These are phyloP conservation scores for Papilio machaon DNA, from an alignment of 1,140 invertebrate genomes.

Conservation along the genomic window DNA sequence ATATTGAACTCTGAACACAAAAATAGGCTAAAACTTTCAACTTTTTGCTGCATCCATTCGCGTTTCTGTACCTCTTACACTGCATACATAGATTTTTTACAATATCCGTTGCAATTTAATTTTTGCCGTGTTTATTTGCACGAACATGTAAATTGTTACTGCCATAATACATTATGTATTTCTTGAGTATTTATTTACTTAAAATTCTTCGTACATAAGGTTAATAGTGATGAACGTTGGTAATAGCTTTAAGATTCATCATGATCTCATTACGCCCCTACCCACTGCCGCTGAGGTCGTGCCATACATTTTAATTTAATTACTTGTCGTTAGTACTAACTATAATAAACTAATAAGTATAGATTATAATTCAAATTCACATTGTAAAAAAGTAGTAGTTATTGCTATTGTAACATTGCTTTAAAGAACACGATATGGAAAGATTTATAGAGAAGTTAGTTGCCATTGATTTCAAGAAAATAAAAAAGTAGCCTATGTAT, in stretches of 20 bases:
- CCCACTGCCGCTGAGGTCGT: not conserved
- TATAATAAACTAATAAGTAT: not conserved
- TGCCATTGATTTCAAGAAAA: too few species aligned
- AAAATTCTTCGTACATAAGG: slow-evolving; percentile 9
- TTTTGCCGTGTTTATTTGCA: not conserved
- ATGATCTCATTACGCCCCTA: slow-evolving; percentile 19
- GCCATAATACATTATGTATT: not conserved
- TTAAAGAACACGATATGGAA: too few species aligned
- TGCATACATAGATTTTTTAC: not conserved
- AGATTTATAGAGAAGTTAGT: too few species aligned
- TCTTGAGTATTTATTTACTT: not conserved
- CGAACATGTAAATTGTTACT: not conserved
- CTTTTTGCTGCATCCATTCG: too few species aligned
- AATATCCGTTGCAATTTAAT: not conserved
- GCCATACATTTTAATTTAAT: slow-evolving; percentile 31
- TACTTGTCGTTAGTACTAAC: not conserved
- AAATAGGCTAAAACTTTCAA: too few species aligned
- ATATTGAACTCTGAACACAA: too few species aligned
- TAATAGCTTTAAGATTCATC: slow-evolving; percentile 13
- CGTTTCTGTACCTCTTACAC: too few species aligned
- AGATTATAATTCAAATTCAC: not conserved
- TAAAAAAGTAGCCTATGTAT: too few species aligned
- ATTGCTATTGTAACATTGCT: too few species aligned
- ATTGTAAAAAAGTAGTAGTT: too few species aligned
- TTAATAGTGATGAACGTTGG: slow-evolving; percentile 11